These are phyloP conservation scores for Spinus olivaceus DNA, from an alignment of 2,797 vertebrate species.

Conservation along the genomic window DNA sequence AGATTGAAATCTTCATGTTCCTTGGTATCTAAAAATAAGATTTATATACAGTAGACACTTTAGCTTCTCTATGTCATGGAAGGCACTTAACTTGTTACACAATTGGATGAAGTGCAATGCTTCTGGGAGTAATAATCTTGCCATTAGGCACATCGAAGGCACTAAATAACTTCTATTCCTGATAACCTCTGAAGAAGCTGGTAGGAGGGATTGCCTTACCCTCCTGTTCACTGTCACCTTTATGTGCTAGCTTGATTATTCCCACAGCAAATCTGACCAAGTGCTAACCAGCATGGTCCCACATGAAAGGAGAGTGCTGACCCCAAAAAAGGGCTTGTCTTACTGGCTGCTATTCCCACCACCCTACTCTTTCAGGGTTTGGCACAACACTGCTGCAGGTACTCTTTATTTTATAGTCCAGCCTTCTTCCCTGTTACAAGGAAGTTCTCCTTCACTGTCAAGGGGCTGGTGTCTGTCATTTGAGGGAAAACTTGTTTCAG, in stretches of 20 bases:
- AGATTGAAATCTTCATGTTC: background rate
- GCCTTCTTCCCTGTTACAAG: background rate
- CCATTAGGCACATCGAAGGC: background rate
- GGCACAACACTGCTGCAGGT: background rate
- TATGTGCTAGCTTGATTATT: background rate
- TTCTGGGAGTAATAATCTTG: background rate
- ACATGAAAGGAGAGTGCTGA: background rate
- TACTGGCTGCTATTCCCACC: background rate
- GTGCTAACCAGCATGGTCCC: background rate
- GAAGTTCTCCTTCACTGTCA: background rate
- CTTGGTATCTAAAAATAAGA: background rate
- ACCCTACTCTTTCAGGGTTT: background rate
- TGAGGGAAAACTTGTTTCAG: background rate
- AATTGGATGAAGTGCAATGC: background rate
- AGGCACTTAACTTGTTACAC: background rate
- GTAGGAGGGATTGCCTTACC: background rate
- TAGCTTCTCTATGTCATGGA: background rate
- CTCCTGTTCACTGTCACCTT: background rate
- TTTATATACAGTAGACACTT: background rate
- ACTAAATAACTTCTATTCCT: background rate
- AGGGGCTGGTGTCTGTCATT: background rate
- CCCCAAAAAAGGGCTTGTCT: background rate
- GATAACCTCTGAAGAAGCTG: background rate
- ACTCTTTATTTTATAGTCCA: background rate
- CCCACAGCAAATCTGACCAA: background rate